These are phyloP conservation scores for Todiramphus saurophagus DNA, from an alignment of 2,113 vertebrate genomes.

Conservation along the genomic window DNA sequence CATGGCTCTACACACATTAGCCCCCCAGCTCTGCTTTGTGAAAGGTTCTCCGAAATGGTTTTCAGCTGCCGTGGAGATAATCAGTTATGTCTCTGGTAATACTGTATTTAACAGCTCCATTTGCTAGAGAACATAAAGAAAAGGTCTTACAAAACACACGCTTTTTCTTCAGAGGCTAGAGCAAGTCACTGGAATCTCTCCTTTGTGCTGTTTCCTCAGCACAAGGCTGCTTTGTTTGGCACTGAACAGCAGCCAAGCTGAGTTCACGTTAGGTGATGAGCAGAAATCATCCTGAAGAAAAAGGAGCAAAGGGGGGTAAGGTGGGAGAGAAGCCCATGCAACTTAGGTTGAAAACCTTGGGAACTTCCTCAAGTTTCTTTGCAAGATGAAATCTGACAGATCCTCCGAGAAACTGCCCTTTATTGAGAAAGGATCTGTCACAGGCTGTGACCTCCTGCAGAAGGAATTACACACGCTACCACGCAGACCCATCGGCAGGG, in stretches of 20 bases:
- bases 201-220: background rate
- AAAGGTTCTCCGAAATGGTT: background rate
- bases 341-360: background rate
- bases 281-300: background rate
- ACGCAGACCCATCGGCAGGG: background rate
- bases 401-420: conserved; percentile 11
- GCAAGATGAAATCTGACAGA: conserved; percentile 4
- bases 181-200: background rate
- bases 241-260: background rate
- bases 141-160: background rate
- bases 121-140: background rate
- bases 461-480: conserved; percentile 11
- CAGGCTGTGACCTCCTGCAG: conserved; percentile 9
- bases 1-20: background rate
- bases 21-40: background rate
- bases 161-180: background rate
- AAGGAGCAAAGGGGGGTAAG: background rate
- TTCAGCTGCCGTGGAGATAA: background rate
- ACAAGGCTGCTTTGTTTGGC: background rate
- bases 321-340: background rate
- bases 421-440: conserved; percentile 39
- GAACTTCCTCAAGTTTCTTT: background rate
- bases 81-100: background rate
- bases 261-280: background rate
- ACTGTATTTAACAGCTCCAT: background rate